A percentile compares a stretch with the other conserved stretches of the same genome.
These are phyloP conservation scores for Thrips palmi DNA, from an alignment of 1,140 invertebrate genomes.

Conservation along the genomic window DNA sequence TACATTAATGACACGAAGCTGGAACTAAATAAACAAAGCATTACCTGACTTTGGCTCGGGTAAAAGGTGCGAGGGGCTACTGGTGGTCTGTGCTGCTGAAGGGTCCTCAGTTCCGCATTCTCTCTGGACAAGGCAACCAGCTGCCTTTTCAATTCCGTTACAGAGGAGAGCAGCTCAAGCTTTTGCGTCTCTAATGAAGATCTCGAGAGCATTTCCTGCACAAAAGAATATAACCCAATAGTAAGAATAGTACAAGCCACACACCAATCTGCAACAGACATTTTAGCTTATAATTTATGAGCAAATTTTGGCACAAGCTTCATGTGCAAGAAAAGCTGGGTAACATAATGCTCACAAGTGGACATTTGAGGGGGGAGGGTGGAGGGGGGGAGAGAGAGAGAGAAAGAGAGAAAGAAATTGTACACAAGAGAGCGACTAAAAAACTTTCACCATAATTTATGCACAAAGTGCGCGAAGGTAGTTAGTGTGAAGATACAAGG, in stretches of 20 bases:
- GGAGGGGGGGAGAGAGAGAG: too few relatives aligned
- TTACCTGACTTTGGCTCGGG: too few relatives aligned
- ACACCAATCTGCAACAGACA: background rate
- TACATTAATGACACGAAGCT: too few relatives aligned
- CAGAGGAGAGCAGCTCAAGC: constrained; percentile 72
- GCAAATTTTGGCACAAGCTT: background rate
- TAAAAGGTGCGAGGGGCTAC: constrained; percentile 21
- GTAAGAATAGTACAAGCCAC: background rate
- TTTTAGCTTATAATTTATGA: background rate
- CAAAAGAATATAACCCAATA: constrained; percentile 15
- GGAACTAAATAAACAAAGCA: too few relatives aligned
- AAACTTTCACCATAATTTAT: too few relatives aligned
- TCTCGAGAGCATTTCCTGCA: constrained; percentile 64
- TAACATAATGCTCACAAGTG: too few relatives aligned
- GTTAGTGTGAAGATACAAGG: too few relatives aligned
- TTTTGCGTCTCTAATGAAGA: constrained; percentile 86
- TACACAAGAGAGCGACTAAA: too few relatives aligned
- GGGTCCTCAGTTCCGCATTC: constrained; percentile 46
- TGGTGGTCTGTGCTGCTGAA: constrained; percentile 26
- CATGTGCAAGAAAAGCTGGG: background rate
- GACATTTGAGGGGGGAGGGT: too few relatives aligned
- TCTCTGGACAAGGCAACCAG: constrained; percentile 68
- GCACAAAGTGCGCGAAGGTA: too few relatives aligned
- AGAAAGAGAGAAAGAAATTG: too few relatives aligned
- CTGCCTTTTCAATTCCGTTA: constrained; percentile 74